A percentile compares a stretch with the other conserved stretches of the same genome.
These are phyloP conservation scores for Emydoidea blandingii DNA, from an alignment of 2,797 vertebrate genomes.

Conservation along the genomic window DNA sequence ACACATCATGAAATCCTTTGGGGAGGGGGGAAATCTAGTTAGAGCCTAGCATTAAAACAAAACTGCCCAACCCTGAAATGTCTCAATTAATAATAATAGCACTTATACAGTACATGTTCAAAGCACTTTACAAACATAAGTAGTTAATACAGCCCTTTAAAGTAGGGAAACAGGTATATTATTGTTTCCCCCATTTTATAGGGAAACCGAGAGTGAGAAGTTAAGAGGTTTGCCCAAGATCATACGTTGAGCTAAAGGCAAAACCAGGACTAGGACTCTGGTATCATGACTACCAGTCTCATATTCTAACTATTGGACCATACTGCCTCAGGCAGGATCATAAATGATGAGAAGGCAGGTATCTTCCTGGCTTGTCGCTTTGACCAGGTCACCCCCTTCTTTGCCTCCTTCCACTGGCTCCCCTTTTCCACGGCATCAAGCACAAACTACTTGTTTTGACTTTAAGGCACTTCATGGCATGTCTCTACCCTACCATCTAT, in stretches of 20 bases:
- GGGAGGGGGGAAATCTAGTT: not conserved
- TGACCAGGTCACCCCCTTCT: not conserved
- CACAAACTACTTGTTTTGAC: not conserved
- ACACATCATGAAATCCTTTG: not conserved
- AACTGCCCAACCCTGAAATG: not conserved
- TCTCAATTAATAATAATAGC: not conserved
- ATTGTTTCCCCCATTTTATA: not conserved
- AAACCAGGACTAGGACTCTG: not conserved
- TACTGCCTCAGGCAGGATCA: not conserved
- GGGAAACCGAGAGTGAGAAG: not conserved
- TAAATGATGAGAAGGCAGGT: not conserved
- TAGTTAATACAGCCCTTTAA: not conserved
- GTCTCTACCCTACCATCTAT: not conserved
- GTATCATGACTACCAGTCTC: not conserved
- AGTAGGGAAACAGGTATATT: not conserved
- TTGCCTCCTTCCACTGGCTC: accelerated
- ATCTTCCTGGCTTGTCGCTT: accelerated
- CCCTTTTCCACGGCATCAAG: not conserved
- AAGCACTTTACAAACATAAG: not conserved
- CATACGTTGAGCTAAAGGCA: not conserved
- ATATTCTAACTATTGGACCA: not conserved
- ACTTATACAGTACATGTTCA: not conserved
- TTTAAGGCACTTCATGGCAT: not conserved
- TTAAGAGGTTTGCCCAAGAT: not conserved
- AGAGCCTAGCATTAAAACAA: not conserved